Conservation (phyloP, 2,797 vertebrate genomes). For the Apodemus agrarius region DNA sequence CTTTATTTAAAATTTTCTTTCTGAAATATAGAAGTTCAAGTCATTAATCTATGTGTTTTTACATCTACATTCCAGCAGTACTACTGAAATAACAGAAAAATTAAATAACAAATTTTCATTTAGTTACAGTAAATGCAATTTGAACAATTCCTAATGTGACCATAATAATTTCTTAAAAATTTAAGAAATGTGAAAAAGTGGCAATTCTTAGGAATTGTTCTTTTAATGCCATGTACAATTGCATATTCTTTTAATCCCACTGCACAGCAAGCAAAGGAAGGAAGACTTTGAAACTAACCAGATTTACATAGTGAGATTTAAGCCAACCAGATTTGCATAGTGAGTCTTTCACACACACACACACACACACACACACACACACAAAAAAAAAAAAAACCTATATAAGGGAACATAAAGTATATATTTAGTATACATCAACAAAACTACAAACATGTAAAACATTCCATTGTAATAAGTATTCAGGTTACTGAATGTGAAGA, state of each 20-base stretch:
- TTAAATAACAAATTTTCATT: no score
- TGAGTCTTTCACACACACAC: background rate
- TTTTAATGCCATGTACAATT: background rate
- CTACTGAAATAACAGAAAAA: no score
- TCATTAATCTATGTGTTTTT: no score
- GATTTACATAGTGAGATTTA: background rate
- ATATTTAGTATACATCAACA: background rate
- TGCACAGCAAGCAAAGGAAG: background rate
- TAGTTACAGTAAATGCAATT: no score
- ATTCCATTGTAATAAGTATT: background rate
- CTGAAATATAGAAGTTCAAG: no score
- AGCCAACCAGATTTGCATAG: background rate
- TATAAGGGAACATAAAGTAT: background rate
- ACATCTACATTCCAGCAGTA: no score
- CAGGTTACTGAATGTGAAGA: background rate
- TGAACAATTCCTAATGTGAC: no score
- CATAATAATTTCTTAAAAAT: background rate
- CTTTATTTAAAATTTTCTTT: no score
- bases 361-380: no score
- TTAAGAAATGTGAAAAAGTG: background rate
- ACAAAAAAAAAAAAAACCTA: no score
- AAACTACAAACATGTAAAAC: background rate
- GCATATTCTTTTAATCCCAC: background rate
- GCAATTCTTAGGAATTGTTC: background rate
- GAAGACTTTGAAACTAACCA: background rate